Percentiles rank a stretch among this genome's conserved stretches.
phyloP scores from a whole-genome alignment of 2,888 invertebrate genomes.

The Aelia acuminata region DNA sequence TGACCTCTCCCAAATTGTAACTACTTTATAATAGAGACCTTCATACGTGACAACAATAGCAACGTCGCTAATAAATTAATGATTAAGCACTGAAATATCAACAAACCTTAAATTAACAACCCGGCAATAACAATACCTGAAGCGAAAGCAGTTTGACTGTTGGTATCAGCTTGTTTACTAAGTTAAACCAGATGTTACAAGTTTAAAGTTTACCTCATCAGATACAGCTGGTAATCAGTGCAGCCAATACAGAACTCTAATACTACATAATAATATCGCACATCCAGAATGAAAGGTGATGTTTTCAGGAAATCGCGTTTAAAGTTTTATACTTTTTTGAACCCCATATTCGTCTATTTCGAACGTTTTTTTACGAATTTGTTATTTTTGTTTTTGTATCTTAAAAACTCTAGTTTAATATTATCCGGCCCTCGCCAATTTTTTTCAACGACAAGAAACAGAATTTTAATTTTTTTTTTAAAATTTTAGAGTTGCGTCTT shows the following conservation, averaged over 20 bases:
- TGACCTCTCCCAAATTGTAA: neutral
- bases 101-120: neutral
- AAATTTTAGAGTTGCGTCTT: too few relatives aligned
- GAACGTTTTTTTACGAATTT: too few relatives aligned
- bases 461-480: too few relatives aligned
- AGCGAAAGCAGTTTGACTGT: neutral
- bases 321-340: too few relatives aligned
- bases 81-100: neutral
- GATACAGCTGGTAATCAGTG: slow-evolving; percentile 50
- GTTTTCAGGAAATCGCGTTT: too few relatives aligned
- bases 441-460: too few relatives aligned
- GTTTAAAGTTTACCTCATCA: slow-evolving; percentile 56
- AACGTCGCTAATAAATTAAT: neutral
- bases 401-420: too few relatives aligned
- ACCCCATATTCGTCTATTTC: too few relatives aligned
- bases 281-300: too few relatives aligned
- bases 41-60: neutral
- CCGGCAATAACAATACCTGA: neutral
- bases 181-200: slow-evolving; percentile 47
- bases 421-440: too few relatives aligned
- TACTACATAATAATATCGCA: too few relatives aligned
- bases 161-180: slow-evolving; percentile 43
- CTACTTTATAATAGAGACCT: neutral
- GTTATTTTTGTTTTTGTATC: too few relatives aligned
- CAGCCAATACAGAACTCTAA: slow-evolving; percentile 52